A percentile compares a stretch with the other conserved stretches of the same genome.
Evolutionary conservation across 2,888 invertebrate species (phyloP).

Genomic region (Carabus problematicus): DNA sequence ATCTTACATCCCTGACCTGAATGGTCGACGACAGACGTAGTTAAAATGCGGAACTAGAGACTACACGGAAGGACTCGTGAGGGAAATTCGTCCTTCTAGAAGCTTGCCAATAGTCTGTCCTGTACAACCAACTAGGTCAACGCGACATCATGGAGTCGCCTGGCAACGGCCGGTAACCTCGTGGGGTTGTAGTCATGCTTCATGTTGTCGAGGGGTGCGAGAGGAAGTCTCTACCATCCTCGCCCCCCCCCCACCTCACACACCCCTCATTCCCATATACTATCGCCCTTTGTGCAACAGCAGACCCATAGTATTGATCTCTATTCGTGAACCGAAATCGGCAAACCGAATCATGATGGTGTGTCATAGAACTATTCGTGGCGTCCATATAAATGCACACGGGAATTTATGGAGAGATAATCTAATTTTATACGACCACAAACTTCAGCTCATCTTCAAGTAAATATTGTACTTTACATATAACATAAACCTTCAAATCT

Average conservation of each 20-base stretch:
- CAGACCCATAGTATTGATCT: too few species aligned
- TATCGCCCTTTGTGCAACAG: too few species aligned
- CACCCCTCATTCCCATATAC: too few species aligned
- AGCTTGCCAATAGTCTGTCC: background rate
- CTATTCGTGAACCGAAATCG: too few species aligned
- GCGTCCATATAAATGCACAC: too few species aligned
- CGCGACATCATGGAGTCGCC: slow-evolving; percentile 35
- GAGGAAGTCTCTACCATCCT: slow-evolving; percentile 1
- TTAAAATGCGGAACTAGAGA: slow-evolving; percentile 34
- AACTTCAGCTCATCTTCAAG: too few species aligned
- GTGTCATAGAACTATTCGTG: too few species aligned
- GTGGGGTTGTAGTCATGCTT: background rate
- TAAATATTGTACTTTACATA: too few species aligned
- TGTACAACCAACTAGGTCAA: slow-evolving; percentile 35
- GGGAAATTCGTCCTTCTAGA: slow-evolving; percentile 23
- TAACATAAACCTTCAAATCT: too few species aligned
- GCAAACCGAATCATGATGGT: too few species aligned
- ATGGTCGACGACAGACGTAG: slow-evolving; percentile 8
- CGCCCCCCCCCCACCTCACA: background rate
- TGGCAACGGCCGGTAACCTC: slow-evolving; percentile 41
- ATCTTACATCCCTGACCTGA: background rate
- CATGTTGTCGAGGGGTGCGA: background rate
- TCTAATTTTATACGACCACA: too few species aligned
- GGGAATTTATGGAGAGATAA: too few species aligned
- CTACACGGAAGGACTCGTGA: slow-evolving; percentile 13